phyloP scores from a whole-genome alignment of 2,797 vertebrate species.

The Chrysolophus pictus region DNA sequence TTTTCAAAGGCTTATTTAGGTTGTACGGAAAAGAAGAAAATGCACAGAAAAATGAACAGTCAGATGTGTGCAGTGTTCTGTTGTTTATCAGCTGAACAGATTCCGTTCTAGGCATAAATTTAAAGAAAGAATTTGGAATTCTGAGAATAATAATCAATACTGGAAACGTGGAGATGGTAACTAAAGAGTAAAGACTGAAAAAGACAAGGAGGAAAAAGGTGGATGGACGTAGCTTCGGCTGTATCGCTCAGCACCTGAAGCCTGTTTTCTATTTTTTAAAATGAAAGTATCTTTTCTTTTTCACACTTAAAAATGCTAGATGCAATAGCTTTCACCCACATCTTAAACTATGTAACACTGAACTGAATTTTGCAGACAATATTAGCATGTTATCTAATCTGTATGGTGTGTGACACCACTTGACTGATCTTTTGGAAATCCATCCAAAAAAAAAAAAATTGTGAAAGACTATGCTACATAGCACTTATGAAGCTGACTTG shows the following conservation, averaged over 20 bases:
- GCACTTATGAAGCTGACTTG: neutral
- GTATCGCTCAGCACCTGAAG: neutral
- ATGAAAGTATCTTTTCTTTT: neutral
- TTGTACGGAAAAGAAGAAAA: neutral
- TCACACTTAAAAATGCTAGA: neutral
- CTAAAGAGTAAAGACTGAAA: neutral
- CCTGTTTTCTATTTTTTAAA: rapidly evolving
- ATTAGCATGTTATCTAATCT: neutral
- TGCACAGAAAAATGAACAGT: neutral
- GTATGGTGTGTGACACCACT: neutral
- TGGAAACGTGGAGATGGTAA: neutral
- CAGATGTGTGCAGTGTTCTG: neutral
- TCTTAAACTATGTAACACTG: neutral
- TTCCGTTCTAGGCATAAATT: neutral
- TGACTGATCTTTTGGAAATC: neutral
- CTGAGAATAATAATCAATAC: neutral
- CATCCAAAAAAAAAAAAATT: neutral
- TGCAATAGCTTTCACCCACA: neutral
- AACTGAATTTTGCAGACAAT: neutral
- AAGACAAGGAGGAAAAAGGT: neutral
- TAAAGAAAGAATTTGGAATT: neutral
- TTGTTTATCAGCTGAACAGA: neutral
- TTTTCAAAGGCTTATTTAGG: neutral
- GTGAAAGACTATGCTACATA: neutral
- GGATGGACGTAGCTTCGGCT: neutral